Base-by-base conservation (phyloP, 92 coral and sea anemone genomes). In the Palythoa heliodiscus region DNA sequence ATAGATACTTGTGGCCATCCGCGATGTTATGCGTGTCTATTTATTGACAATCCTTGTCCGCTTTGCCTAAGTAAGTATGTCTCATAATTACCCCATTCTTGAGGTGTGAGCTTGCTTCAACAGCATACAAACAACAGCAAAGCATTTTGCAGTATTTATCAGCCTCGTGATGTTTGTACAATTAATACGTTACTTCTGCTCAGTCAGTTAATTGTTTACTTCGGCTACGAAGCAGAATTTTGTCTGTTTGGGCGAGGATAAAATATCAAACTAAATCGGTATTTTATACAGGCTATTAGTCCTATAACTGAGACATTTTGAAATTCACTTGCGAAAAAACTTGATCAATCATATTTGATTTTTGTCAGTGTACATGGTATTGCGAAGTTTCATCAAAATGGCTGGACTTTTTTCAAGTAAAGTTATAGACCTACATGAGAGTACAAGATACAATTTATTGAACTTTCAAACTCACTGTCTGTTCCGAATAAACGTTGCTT, bases 1-100 rank as follows among this genome's bases (percentile, higher is more conserved):
- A n/a, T n/a, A n/a, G n/a, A n/a, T n/a, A n/a, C n/a, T n/a, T 96
- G 98, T 71, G 98, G 98, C 35, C 98, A 96, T 76, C 98, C 98
- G 15, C 89, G 98, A 78, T 96, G 98, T 57, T 96, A 91, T 74
- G 89, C 96, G 2, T 96, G 98, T 75, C 93, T 96, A 67, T 89
- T 94, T 75, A 87, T 88, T 82, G 98, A 96, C 87, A 94, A 86
- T 11, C 98, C 98, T 35, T 96, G 98, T 63, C 93, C 93, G 11
- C 87, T 96, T 52, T 96, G 98, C 73, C 89, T 87, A 87, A 92
- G 98, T 96, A 88, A 96, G 98, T 94, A 15, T 23, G 58, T 12
- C 52, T 77, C 35, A 13, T 40, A 25, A 29, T 52, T 68, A 20
- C 48, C 50, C 15, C 16, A 38, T 74, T 74, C 19, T 74, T 43